Percentiles rank a stretch among this genome's conserved stretches.
phyloP scores from a whole-genome alignment of 2,888 invertebrate species.

The Catocala sponsa region DNA sequence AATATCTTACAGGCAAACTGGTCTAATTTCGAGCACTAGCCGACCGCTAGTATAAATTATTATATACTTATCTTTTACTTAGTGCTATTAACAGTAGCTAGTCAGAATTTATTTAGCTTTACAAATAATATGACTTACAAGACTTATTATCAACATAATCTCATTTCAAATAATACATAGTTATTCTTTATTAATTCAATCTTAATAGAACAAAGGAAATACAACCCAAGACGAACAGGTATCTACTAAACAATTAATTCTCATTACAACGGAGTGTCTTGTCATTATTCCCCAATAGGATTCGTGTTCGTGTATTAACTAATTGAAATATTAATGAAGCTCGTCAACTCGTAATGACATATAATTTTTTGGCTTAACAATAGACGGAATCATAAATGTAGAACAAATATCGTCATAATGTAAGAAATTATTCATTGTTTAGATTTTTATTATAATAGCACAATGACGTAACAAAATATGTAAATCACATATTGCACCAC shows the following conservation, averaged over 20 bases:
- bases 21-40: no score
- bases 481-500: no score
- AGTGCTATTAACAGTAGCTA: no score
- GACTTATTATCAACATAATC: no score
- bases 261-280: constrained; percentile 31
- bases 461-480: no score
- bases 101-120: no score
- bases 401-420: constrained; percentile 1
- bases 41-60: no score
- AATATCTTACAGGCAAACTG: no score
- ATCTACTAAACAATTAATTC: constrained; percentile 39
- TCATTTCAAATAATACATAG: no score
- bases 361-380: constrained; percentile 1
- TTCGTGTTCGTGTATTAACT: constrained; percentile 20
- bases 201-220: constrained; percentile 18
- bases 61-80: no score
- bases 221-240: constrained; percentile 9
- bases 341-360: constrained; percentile 9
- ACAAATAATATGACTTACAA: no score
- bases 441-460: neutral
- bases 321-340: constrained; percentile 33
- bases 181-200: constrained; percentile 16
- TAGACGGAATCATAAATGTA: constrained; percentile 4
- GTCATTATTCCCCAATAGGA: constrained; percentile 36
- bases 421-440: neutral